phyloP scores from a whole-genome alignment of 92 coral and sea anemone species.

The Plumapathes pennacea region DNA sequence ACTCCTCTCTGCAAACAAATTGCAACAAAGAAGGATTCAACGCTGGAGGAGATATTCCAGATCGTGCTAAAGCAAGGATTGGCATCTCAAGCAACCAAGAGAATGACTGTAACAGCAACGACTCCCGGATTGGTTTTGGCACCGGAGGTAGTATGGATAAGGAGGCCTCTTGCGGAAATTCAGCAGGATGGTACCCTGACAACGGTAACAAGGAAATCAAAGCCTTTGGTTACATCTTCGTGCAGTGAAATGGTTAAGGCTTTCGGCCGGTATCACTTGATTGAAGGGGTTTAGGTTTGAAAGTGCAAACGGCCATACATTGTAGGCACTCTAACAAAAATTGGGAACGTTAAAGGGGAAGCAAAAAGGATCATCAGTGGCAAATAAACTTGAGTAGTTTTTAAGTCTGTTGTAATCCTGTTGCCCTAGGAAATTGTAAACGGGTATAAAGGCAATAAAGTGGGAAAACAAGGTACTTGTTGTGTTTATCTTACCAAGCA shows the following conservation, averaged over 20 bases:
- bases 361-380: too few relatives aligned
- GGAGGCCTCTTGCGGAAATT: background rate
- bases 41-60: background rate
- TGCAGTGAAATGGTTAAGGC: constrained; percentile 1
- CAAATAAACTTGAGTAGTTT: too few relatives aligned
- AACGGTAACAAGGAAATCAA: constrained; percentile 6
- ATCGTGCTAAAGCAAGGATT: constrained; percentile 2
- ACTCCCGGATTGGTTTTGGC: constrained; percentile 18
- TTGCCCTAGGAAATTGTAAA: too few relatives aligned
- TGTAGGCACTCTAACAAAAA: too few relatives aligned
- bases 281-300: too few relatives aligned
- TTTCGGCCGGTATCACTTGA: too few relatives aligned
- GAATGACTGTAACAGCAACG: background rate
- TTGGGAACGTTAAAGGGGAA: too few relatives aligned
- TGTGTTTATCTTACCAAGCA: too few relatives aligned
- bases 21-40: constrained; percentile 9
- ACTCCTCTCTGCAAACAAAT: background rate
- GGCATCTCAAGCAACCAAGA: constrained; percentile 2
- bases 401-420: too few relatives aligned
- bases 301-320: too few relatives aligned
- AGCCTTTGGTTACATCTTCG: constrained; percentile 4
- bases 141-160: constrained; percentile 2
- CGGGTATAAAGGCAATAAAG: too few relatives aligned
- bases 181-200: constrained; percentile 2
- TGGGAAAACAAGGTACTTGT: too few relatives aligned